Conservation (phyloP, 2,113 vertebrate genomes). For the Panurus biarmicus region DNA sequence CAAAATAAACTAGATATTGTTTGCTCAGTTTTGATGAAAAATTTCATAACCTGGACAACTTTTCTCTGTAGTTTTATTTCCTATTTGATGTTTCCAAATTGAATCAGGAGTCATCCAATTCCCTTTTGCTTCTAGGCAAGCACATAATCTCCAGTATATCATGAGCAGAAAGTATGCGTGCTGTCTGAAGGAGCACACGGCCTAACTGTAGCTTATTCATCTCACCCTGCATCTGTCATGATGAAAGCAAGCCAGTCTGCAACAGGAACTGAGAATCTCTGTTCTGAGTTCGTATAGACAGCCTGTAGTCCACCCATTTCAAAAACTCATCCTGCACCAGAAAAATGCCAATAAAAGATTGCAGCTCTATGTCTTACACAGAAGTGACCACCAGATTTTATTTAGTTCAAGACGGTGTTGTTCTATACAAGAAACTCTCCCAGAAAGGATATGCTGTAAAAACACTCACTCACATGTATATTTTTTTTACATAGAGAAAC, state of each 20-base stretch:
- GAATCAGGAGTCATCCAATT: not conserved
- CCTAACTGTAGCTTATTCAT: not conserved
- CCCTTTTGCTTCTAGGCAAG: not conserved
- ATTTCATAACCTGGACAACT: not conserved
- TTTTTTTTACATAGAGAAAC: not conserved
- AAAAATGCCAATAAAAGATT: not conserved
- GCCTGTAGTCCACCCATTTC: not conserved
- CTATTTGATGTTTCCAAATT: not conserved
- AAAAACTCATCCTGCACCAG: too few species aligned
- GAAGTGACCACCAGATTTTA: not conserved
- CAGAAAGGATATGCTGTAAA: not conserved
- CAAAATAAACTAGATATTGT: not conserved
- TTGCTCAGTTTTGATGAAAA: not conserved
- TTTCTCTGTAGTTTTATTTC: not conserved
- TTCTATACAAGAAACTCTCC: not conserved
- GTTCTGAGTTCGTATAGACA: not conserved
- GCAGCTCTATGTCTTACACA: not conserved
- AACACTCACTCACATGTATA: too few species aligned
- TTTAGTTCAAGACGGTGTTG: not conserved
- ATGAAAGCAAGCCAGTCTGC: not conserved
- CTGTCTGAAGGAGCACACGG: fast-evolving
- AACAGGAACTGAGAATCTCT: not conserved
- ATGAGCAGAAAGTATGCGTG: not conserved
- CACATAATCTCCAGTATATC: not conserved
- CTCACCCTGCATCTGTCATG: not conserved